Conservation (phyloP, 2,888 invertebrate species). For the Polietes domitor region DNA sequence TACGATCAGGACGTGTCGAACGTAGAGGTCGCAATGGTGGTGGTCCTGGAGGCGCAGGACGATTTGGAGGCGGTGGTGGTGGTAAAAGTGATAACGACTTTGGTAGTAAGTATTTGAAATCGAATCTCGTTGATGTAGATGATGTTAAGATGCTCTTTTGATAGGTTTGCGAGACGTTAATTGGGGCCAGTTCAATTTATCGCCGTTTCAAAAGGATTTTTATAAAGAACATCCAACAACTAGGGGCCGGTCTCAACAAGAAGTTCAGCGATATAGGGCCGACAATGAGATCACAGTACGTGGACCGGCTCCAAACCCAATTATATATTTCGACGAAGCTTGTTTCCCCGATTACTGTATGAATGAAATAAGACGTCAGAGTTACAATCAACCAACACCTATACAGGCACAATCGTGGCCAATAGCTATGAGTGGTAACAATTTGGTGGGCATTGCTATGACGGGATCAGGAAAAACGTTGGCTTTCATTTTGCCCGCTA, state of each 20-base stretch:
- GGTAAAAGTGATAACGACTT: conserved; percentile 80
- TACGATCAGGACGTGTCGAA: conserved; percentile 75
- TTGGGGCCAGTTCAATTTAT: conserved; percentile 82
- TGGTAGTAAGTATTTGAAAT: conserved; percentile 82
- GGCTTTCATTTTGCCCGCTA: conserved; percentile 90
- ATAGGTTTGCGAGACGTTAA: conserved; percentile 82
- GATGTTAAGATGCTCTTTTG: not conserved
- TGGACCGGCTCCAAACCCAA: conserved; percentile 88
- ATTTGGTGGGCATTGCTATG: conserved; percentile 93
- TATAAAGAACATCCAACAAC: conserved; percentile 88
- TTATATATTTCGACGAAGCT: conserved; percentile 90
- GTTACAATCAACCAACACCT: conserved; percentile 89
- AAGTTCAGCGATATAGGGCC: conserved; percentile 86
- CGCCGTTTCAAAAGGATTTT: conserved; percentile 91
- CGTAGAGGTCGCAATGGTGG: conserved; percentile 63
- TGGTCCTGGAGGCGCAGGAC: conserved; percentile 85
- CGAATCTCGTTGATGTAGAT: no score
- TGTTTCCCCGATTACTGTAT: conserved; percentile 89
- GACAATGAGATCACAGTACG: conserved; percentile 88
- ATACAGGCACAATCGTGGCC: conserved; percentile 95
- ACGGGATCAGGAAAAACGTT: conserved; percentile 92
- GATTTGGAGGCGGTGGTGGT: conserved; percentile 88
- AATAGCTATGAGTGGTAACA: conserved; percentile 90
- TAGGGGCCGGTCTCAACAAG: conserved; percentile 84
- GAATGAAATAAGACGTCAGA: conserved; percentile 84